Evolutionary conservation across 2,888 invertebrate species (phyloP), one percentile per base, ranked within the genome.

Genomic region (Mimas tiliae): DNA sequence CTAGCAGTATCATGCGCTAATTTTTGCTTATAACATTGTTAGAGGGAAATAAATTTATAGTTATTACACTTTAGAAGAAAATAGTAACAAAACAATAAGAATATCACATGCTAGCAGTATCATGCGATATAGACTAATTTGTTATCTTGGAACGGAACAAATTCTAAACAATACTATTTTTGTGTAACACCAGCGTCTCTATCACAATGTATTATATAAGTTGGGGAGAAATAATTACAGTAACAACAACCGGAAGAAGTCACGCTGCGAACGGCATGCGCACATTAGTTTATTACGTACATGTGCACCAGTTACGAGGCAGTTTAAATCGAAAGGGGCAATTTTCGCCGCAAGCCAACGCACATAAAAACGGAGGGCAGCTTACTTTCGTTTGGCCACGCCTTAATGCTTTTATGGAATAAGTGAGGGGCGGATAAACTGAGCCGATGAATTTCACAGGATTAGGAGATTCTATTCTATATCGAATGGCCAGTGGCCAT

Each of bases 261-360:
- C 89, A 86, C 83, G 89, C 86, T 82, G 88, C 67, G 86, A 74
- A 78, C 77, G 76, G 79, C 82, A 78, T 73, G 79, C 80, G 75
- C 82, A 84, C 81, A 86, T 86, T 85, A 84, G 85, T 84, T 81
- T 83, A 86, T 85, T 86, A 85, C 82, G 78, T 82, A 86, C 83
- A 85, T 85, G 85, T 85, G 88, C 85, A 84, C 83, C 84, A 84
- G 87, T 87, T 86, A 87, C 82, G 77, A 80, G 81, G 80, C 82
- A 81, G 78, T 85, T 87, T 80, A 71, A 74, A 78, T 71, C 77
- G 78, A 85, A 85, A 86, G 89, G 89, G 91, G 87, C 84, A 86
- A 89, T 88, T 89, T 88, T 88, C 82, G 83, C 85, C 84, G 84
- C 85, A 76, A 84, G 86, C 83, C 74, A 81, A 83, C 82, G 79